A percentile compares a stretch with the other conserved stretches of the same genome.
These are phyloP conservation scores for Lepeophtheirus salmonis DNA, from an alignment of 1,140 invertebrate species.

Conservation along the genomic window DNA sequence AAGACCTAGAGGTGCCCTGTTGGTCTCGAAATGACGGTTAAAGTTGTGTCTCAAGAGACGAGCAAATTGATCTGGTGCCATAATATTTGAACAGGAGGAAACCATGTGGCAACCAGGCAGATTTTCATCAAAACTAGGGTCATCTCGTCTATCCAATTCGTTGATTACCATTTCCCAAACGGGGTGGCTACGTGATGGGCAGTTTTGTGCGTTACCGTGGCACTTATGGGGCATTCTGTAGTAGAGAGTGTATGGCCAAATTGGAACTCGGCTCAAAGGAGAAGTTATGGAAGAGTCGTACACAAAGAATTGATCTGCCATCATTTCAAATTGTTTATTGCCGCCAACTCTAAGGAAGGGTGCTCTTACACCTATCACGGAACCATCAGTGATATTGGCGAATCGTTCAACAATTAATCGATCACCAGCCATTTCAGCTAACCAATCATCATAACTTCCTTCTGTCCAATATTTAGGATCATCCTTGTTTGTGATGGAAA, in stretches of 20 bases:
- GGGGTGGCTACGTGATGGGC: constrained; percentile 67
- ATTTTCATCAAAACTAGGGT: constrained; percentile 71
- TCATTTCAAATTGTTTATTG: constrained; percentile 87
- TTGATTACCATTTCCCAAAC: constrained; percentile 95
- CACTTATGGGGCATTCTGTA: constrained; percentile 88
- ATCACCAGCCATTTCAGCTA: constrained; percentile 86
- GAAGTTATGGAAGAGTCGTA: constrained; percentile 86
- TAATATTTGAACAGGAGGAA: constrained; percentile 78
- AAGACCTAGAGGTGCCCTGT: constrained; percentile 77
- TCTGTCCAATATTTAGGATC: constrained; percentile 70
- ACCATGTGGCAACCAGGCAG: constrained; percentile 76
- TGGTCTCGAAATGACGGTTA: constrained; percentile 74
- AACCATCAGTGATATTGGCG: constrained; percentile 72
- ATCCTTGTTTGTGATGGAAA: constrained; percentile 80
- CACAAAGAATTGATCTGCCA: constrained; percentile 81
- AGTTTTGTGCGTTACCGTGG: constrained; percentile 77
- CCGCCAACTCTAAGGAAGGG: constrained; percentile 77
- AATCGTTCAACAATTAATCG: constrained; percentile 40
- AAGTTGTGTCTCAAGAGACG: constrained; percentile 71
- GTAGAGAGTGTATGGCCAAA: constrained; percentile 88
- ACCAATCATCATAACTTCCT: constrained; percentile 71
- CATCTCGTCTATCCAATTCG: constrained; percentile 71
- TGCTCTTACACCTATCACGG: constrained; percentile 66
- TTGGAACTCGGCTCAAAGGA: constrained; percentile 60
- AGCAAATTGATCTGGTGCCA: constrained; percentile 41